Evolutionary conservation across 1,140 invertebrate species (phyloP).

Genomic region (Belonocnema kinseyi): DNA sequence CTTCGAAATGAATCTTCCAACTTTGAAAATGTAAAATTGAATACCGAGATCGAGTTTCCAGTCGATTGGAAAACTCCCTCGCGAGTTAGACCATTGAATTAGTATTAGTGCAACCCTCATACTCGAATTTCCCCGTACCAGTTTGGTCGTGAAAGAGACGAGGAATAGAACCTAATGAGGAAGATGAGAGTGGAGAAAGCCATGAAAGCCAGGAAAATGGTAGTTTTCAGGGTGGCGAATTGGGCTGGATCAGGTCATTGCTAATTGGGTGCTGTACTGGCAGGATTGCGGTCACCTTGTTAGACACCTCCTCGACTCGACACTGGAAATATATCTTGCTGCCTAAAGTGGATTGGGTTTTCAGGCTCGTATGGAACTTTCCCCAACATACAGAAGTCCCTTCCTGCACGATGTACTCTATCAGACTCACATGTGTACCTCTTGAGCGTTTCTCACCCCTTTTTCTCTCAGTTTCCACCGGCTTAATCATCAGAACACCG

Average conservation of each 20-base stretch:
- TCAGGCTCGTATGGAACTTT: background rate
- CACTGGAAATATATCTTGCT: conserved; percentile 48
- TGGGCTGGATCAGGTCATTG: conserved; percentile 52
- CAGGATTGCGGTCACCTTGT: conserved; percentile 60
- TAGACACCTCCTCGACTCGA: conserved; percentile 51
- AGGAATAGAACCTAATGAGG: too few relatives aligned
- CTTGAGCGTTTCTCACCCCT: background rate
- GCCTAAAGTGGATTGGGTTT: background rate
- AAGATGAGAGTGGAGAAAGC: too few relatives aligned
- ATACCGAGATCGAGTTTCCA: too few relatives aligned
- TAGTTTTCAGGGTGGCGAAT: conserved; percentile 53
- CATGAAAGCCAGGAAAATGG: background rate
- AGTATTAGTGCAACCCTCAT: too few relatives aligned
- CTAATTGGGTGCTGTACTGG: conserved; percentile 58
- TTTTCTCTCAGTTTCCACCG: background rate
- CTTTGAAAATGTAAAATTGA: background rate
- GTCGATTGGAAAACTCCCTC: too few relatives aligned
- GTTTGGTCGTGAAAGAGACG: too few relatives aligned
- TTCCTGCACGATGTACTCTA: background rate
- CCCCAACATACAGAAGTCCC: background rate
- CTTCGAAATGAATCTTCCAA: background rate
- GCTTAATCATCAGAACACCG: background rate
- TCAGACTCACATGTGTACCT: conserved; percentile 18
- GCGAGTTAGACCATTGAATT: too few relatives aligned
- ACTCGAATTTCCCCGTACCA: too few relatives aligned